Base-by-base conservation (phyloP, 2,797 vertebrate genomes). In the Staurois parvus region DNA sequence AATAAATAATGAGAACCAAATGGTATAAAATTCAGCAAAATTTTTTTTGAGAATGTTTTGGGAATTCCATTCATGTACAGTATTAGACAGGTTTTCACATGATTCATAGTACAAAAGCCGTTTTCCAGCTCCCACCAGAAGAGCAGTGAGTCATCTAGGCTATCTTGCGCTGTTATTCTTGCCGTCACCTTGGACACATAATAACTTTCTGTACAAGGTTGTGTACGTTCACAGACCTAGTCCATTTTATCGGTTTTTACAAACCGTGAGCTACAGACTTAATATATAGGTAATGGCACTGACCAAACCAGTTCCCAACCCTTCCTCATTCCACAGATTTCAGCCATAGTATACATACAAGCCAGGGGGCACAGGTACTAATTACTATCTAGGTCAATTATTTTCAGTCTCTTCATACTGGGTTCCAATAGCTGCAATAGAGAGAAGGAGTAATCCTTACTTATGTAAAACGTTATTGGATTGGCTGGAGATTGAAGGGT, bases 221-320 rank as follows among this genome's bases (percentile, higher is more conserved):
- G 77, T 28, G 29, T 26, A 56, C 24, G 11, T 34, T 66, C 66
- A 76, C 24, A 73, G 40, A 52, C 32, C 29, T 10, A 64, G 26
- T 1, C 52, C 24, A 64, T 83, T 67, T 59, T 30, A 29, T 12
- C 26, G 59, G 13, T 17, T 45, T 62, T 64, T 42, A 29, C 28
- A 52, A 19, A 34, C 68, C 56, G 2, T 68, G 19, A 52, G 59
- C 52, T 17, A 11, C 9, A 52, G 75, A 74, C 56, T 83, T n/a
- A 79, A 48, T 8, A 67, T 32, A 52, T 6, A 72, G 81, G 28
- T 28, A 29, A 29, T 26, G n/a, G 21, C 34, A 81, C 81, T 83
- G n/a, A 83, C 75, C 69, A 83, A 87, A 87, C 85, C 80, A 68
- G 81, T 83, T 87, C 15, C 67, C 68, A 9, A 10, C 28, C 56